Evolutionary conservation across 2,113 vertebrate genomes (phyloP), one percentile per base, ranked within the genome.

Genomic region (Pomatorhinus ruficollis): DNA sequence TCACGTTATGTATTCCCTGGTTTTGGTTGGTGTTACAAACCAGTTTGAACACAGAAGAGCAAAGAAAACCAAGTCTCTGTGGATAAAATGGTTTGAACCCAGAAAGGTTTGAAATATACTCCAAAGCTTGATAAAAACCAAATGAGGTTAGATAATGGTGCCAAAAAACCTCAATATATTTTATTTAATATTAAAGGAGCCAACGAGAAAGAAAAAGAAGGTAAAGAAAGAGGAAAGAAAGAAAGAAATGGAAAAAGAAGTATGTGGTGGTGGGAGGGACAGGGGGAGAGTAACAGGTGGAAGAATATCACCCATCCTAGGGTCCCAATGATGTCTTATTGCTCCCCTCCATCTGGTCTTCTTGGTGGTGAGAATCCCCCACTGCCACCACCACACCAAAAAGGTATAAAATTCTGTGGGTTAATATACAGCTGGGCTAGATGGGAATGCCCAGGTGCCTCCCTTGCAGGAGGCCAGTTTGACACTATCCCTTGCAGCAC

Each of bases 331-430:
- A 52, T 4, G 4, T 44, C 21, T 37, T 1, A 0, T 25, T 71
- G 16, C 5, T 31, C 47, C 21, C 5, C 17, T 53, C n/a, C 14
- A 37, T 14, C 27, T 45, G 39, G 3, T 44, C 10, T 23, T 44
- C 19, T 35, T 30, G 61, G 16, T 14, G 16, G 7, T 35, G 61
- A 65, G 15, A 15, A 12, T 35, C 33, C 3, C 15, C 12, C 12
- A 33, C 28, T 15, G 28, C 28, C 0, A 1, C 10, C 1, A 5
- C 39, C 39, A 24, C 0, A 1, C 33, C 1, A 0, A 54, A 54
- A 54, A 14, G 37, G 5, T 50, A 33, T 5, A 20, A 40, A 54
- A 37, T 56, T 35, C 17, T 3, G 2, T 16, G 27, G 5, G 12
- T 47, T 31, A 25, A 12, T 8, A 25, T 19, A 20, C 10, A 16